These are phyloP conservation scores for Sebastiscus tertius DNA, from an alignment of 2,797 vertebrate genomes.

Conservation along the genomic window DNA sequence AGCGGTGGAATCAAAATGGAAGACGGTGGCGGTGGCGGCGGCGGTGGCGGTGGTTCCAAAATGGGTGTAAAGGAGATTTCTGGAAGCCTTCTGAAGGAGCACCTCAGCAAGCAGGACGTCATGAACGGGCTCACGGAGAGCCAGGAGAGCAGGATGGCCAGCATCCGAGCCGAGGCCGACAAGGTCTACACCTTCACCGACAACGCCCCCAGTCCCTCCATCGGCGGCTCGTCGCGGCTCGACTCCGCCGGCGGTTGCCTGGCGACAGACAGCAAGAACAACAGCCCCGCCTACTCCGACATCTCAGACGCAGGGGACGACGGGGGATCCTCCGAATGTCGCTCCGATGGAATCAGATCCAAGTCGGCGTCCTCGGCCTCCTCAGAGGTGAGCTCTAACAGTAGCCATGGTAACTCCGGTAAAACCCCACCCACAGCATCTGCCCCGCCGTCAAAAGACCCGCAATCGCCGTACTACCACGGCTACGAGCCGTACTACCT, in stretches of 20 bases:
- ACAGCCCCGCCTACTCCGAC: constrained; percentile 97
- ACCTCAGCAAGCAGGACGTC: constrained; percentile 92
- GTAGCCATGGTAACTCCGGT: constrained; percentile 84
- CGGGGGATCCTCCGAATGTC: constrained; percentile 90
- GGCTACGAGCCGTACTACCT: constrained; percentile 96
- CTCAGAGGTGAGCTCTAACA: constrained; percentile 80
- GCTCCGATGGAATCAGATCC: constrained; percentile 89
- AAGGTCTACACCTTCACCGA: constrained; percentile 99
- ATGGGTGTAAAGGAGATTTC: constrained; percentile 87
- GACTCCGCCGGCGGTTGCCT: constrained; percentile 85
- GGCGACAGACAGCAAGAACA: constrained; percentile 91
- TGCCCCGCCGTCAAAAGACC: constrained; percentile 85
- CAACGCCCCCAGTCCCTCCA: constrained; percentile 98
- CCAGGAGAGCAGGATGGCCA: constrained; percentile 98
- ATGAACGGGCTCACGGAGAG: constrained; percentile 90
- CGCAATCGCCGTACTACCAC: constrained; percentile 93
- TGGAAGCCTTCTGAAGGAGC: constrained; percentile 96
- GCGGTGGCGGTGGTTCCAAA: constrained; percentile 52
- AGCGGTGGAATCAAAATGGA: constrained; percentile 75
- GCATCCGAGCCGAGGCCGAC: constrained; percentile 97
- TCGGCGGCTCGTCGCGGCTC: constrained; percentile 91
- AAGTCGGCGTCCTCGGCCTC: constrained; percentile 84
- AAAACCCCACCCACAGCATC: constrained; percentile 84
- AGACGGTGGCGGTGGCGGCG: constrained; percentile 34
- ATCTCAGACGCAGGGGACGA: constrained; percentile 97